Base-by-base conservation (phyloP, 2,797 vertebrate genomes). In the Mareca strepera region DNA sequence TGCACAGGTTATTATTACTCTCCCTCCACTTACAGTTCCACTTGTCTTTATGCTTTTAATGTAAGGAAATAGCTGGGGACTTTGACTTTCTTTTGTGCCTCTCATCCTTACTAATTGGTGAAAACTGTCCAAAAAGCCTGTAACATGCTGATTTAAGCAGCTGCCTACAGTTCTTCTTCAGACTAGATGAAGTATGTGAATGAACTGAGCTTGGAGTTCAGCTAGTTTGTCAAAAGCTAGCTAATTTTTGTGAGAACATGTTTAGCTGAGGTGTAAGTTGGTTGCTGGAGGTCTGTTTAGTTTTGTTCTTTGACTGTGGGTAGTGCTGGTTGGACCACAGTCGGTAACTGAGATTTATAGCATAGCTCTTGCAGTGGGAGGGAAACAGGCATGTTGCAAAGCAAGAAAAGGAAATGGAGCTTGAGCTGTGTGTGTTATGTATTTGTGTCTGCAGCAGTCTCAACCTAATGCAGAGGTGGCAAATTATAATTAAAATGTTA, bases 1-100 rank as follows among this genome's bases (percentile, higher is more conserved):
- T 88, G 66, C 75, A 44, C 13, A 18, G 63, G 18, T 76, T 91
- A 15, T 77, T 90, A 90, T 96, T 86, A 62, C 28, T 41, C 29
- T 77, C 79, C 56, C 26, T 79, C 89, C 39, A 35, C 29, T 81
- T 89, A 70, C 73, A 92, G 53, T 63, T 82, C 41, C 16, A 7
- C 60, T 91, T 67, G 52, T 70, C 35, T 82, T 35, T 63, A 0
- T 48, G 52, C 22, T 74, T 44, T 70, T 83, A 15, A 44, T 18
- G 33, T 41, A 58, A 82, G 37, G 33, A 74, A 80, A 28, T 66
- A 85, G 14, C 48, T 77, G 35, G 28, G 56, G 25, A 67, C 79
- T 93, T 82, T 60, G 29, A 52, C 68, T 67, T 3, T 52, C 50
- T 43, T 94, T 66, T 92, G 82, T 0, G 1, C 26, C 46, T 72